Percentiles rank a stretch among this genome's conserved stretches.
phyloP scores from a whole-genome alignment of 2,797 vertebrate species.

The Hafferia zeledoni region DNA sequence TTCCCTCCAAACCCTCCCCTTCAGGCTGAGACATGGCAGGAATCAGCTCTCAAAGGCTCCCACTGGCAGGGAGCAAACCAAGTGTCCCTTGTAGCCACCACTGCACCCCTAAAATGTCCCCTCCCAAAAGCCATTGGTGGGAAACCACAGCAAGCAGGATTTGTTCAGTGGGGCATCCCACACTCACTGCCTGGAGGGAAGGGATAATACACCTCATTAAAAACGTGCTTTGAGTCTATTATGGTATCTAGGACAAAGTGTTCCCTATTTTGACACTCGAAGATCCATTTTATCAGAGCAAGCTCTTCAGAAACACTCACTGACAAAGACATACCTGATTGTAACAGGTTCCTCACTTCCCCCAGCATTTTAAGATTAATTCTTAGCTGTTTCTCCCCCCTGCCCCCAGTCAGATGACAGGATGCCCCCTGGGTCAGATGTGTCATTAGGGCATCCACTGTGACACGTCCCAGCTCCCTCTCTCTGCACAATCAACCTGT shows the following conservation, averaged over 20 bases:
- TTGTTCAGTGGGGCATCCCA: constrained; percentile 32
- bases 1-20: background rate
- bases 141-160: background rate
- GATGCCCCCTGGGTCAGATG: background rate
- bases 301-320: constrained; percentile 24
- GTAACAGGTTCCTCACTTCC: background rate
- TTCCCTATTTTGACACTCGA: constrained; percentile 45
- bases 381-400: background rate
- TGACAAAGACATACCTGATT: background rate
- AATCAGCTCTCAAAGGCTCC: background rate
- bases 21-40: rapidly evolving
- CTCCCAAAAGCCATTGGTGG: background rate
- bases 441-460: background rate
- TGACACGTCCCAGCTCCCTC: background rate
- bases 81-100: background rate
- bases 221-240: constrained; percentile 23
- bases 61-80: background rate
- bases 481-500: rapidly evolving
- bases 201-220: constrained; percentile 37
- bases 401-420: background rate
- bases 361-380: background rate
- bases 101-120: background rate
- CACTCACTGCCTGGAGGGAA: background rate
- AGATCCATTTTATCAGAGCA: constrained; percentile 26
- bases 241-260: constrained; percentile 50